Percentiles rank a stretch among this genome's conserved stretches.
phyloP scores from a whole-genome alignment of 2,888 invertebrate genomes.

The Schizotus pectinicornis region DNA sequence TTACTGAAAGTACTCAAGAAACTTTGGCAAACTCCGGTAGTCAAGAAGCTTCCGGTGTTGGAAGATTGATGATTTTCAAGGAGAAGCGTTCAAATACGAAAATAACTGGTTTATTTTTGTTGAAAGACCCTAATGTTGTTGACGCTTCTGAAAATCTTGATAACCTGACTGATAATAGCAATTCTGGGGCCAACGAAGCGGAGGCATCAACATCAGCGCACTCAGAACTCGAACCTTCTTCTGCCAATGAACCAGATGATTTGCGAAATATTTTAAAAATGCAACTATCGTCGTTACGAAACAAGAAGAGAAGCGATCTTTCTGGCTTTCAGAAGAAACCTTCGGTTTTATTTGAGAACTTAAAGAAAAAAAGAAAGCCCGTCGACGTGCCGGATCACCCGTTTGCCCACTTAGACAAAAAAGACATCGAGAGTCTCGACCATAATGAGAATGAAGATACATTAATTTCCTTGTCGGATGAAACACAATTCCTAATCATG shows the following conservation, averaged over 20 bases:
- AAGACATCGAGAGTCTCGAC: background rate
- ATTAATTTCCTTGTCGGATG: slow-evolving; percentile 30
- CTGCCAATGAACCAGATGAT: slow-evolving; percentile 30
- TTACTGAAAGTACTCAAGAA: no score
- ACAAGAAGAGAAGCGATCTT: slow-evolving; percentile 37
- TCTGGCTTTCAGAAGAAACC: slow-evolving; percentile 10
- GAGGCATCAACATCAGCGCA: no score
- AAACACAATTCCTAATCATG: slow-evolving; percentile 38
- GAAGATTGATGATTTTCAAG: background rate
- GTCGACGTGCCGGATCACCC: background rate
- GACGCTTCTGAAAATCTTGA: no score
- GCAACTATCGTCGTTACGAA: slow-evolving; percentile 43
- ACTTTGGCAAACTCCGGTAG: background rate
- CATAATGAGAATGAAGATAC: slow-evolving; percentile 9
- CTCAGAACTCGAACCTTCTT: background rate
- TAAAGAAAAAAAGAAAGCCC: slow-evolving; percentile 24
- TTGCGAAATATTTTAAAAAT: slow-evolving; percentile 43
- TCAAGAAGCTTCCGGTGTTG: background rate
- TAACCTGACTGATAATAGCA: no score
- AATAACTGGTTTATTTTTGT: background rate
- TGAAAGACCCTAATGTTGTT: background rate
- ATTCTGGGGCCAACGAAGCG: no score
- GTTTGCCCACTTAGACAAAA: background rate
- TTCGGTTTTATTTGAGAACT: slow-evolving; percentile 7
- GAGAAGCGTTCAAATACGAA: background rate